Evolutionary conservation across 2,113 vertebrate genomes (phyloP).

Genomic region (Zosterops pallidus): DNA sequence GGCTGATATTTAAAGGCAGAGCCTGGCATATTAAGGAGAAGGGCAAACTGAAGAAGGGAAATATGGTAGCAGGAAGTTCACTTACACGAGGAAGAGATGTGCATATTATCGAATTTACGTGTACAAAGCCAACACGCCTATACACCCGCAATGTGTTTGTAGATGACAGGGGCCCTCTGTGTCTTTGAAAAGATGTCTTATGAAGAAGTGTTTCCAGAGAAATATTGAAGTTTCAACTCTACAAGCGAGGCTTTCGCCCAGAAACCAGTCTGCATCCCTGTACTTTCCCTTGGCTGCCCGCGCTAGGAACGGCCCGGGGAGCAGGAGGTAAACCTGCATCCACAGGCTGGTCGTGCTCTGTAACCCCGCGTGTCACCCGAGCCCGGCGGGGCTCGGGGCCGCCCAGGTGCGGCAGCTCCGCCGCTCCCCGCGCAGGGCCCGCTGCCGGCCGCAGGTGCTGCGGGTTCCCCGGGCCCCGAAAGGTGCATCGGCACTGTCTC

Average conservation of each 20-base stretch:
- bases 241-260: background rate
- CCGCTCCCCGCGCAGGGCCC: background rate
- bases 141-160: background rate
- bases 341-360: background rate
- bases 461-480: too few species aligned
- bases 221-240: background rate
- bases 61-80: background rate
- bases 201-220: background rate
- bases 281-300: background rate
- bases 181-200: background rate
- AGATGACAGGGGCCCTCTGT: background rate
- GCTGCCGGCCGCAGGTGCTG: background rate
- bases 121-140: background rate
- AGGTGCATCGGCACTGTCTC: background rate
- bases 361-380: fast-evolving
- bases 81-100: background rate
- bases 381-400: background rate
- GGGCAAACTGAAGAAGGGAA: background rate
- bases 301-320: background rate
- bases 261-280: background rate
- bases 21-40: background rate
- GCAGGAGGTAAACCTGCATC: background rate
- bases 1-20: background rate
- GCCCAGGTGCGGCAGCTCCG: background rate
- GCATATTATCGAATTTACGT: background rate